phyloP scores from a whole-genome alignment of 2,113 vertebrate genomes.

The Saguinus imperator region DNA sequence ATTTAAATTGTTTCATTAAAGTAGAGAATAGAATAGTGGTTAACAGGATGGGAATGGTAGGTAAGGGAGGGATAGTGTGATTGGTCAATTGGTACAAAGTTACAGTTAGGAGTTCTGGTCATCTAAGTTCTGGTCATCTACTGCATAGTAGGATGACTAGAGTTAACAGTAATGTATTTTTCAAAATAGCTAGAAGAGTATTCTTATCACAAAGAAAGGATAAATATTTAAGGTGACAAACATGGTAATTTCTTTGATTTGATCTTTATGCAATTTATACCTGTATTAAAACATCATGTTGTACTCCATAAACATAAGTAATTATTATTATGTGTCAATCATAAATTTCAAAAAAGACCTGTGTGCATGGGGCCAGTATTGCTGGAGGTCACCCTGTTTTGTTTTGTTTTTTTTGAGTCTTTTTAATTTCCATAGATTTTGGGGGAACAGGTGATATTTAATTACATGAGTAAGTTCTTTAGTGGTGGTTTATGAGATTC shows the following conservation, averaged over 20 bases:
- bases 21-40: background rate
- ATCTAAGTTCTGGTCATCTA: background rate
- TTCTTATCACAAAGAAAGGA: background rate
- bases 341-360: background rate
- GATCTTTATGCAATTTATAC: background rate
- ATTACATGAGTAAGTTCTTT: no score
- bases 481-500: no score
- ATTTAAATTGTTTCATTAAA: background rate
- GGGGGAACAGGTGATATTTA: no score
- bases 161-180: background rate
- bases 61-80: background rate
- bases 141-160: background rate
- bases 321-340: background rate
- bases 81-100: background rate
- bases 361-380: background rate
- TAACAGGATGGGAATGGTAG: background rate
- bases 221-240: background rate
- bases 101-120: background rate
- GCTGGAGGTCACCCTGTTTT: background rate
- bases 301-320: background rate
- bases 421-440: no score
- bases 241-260: background rate
- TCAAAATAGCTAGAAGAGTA: background rate
- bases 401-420: no score
- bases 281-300: background rate